Percentiles rank a stretch among this genome's conserved stretches.
Conservation (phyloP, 2,797 vertebrate species). For the Chromobotia macracanthus region DNA sequence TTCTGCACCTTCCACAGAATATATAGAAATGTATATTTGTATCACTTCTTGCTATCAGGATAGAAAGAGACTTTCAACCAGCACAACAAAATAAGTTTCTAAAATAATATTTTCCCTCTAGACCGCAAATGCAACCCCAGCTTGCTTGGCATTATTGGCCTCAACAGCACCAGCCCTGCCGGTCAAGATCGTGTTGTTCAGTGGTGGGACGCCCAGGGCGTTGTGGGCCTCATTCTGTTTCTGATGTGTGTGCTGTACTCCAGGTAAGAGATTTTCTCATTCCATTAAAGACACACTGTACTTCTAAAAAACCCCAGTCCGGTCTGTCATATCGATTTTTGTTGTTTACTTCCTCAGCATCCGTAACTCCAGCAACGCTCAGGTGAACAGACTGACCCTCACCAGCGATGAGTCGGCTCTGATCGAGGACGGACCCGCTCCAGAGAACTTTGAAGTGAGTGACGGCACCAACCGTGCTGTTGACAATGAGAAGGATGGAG, state of each 20-base stretch:
- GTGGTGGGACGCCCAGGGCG: conserved; percentile 98
- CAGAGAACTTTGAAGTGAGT: conserved; percentile 81
- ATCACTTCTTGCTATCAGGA: too few relatives aligned
- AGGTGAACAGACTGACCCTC: conserved; percentile 95
- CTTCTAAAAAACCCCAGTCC: not conserved
- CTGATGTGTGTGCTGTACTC: conserved; percentile 97
- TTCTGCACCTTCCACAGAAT: too few relatives aligned
- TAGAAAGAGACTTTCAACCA: too few relatives aligned
- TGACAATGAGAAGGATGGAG: conserved; percentile 94
- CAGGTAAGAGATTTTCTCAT: conserved; percentile 78
- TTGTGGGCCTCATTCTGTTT: conserved; percentile 94
- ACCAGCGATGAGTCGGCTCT: conserved; percentile 93
- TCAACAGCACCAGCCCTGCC: conserved; percentile 84
- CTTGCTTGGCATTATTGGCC: conserved; percentile 91
- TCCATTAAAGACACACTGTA: too few relatives aligned
- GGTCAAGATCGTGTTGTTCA: conserved; percentile 84
- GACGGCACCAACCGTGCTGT: conserved; percentile 80
- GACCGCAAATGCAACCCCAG: conserved; percentile 95
- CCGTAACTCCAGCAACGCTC: conserved; percentile 92
- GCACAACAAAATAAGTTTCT: too few relatives aligned
- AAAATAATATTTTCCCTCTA: conserved; percentile 64
- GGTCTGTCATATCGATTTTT: not conserved
- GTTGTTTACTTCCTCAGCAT: conserved; percentile 75
- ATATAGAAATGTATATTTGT: too few relatives aligned
- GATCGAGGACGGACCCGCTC: conserved; percentile 88